A percentile compares a stretch with the other conserved stretches of the same genome.
Conservation (phyloP, 2,888 invertebrate species). For the Deilephila porcellus region DNA sequence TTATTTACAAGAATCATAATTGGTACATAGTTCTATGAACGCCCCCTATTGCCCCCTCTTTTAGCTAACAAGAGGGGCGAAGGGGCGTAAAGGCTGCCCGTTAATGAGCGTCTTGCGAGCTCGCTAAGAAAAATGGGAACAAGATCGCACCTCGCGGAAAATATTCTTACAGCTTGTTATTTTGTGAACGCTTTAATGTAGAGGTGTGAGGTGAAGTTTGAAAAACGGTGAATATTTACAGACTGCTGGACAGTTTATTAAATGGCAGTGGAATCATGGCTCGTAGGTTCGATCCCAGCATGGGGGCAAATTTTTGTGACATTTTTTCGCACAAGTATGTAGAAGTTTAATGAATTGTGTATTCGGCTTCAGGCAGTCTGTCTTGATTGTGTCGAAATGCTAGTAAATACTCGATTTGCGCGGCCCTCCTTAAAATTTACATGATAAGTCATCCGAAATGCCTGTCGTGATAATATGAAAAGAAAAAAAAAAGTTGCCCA, state of each 20-base stretch:
- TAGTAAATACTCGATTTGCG: too few species aligned
- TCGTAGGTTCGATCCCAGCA: too few species aligned
- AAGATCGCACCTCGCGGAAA: neutral
- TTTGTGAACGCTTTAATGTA: neutral
- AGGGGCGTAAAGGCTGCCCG: conserved; percentile 4
- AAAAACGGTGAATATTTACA: neutral
- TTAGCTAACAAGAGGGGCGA: conserved; percentile 3
- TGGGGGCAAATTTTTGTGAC: too few species aligned
- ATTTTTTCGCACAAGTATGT: too few species aligned
- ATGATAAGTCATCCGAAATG: too few species aligned
- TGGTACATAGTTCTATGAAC: neutral
- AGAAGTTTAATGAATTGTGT: too few species aligned
- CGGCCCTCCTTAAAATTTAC: too few species aligned
- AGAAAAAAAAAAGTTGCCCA: too few species aligned
- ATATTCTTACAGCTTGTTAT: neutral
- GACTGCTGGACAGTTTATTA: neutral
- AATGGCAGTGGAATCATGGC: neutral
- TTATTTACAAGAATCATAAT: neutral
- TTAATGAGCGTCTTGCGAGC: conserved; percentile 15
- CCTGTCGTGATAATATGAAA: too few species aligned
- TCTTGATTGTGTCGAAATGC: too few species aligned
- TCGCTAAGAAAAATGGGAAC: conserved; percentile 9
- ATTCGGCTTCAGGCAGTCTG: too few species aligned
- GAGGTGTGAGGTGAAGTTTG: neutral
- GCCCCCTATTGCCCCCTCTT: neutral